Percentiles rank a stretch among this genome's conserved stretches.
Evolutionary conservation across 2,888 invertebrate species (phyloP).

Genomic region (Taenaris catops): DNA sequence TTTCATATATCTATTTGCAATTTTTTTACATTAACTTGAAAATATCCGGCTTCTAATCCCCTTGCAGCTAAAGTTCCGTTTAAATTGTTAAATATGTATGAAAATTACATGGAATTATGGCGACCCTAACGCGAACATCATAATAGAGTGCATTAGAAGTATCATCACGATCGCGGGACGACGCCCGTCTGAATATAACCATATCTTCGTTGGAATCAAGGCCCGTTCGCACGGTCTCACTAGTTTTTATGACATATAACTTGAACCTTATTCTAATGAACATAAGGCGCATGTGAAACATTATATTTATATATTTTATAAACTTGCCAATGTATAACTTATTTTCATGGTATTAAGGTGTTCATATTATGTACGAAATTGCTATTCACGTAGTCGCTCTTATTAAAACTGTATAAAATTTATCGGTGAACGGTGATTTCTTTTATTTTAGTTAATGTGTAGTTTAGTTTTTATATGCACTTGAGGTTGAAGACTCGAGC

Average conservation of each 20-base stretch:
- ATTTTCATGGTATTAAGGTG: constrained; percentile 7
- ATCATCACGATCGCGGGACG: constrained; percentile 44
- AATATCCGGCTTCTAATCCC: too few relatives aligned
- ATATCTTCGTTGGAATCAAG: constrained; percentile 37
- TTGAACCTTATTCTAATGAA: constrained; percentile 14
- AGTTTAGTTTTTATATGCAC: too few relatives aligned
- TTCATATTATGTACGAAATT: constrained; percentile 6
- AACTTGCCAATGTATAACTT: constrained; percentile 7
- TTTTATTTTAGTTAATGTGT: neutral
- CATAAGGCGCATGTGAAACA: constrained; percentile 11
- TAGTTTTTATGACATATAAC: constrained; percentile 5
- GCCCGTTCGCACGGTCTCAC: constrained; percentile 31
- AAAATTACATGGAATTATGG: constrained; percentile 14
- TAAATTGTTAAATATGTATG: constrained; percentile 9
- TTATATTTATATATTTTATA: too few relatives aligned
- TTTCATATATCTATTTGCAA: too few relatives aligned
- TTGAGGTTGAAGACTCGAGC: too few relatives aligned
- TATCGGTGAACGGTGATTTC: constrained; percentile 9
- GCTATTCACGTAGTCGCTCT: constrained; percentile 5
- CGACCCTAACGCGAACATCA: constrained; percentile 21
- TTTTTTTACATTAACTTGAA: too few relatives aligned
- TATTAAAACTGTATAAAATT: constrained; percentile 10
- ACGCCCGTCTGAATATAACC: constrained; percentile 37
- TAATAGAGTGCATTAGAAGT: constrained; percentile 44
- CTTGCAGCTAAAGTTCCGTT: too few relatives aligned